Evolutionary conservation across 37 sponge, comb jelly and placozoan genomes (phyloP).

Genomic region (Lycopodina hypogea): DNA sequence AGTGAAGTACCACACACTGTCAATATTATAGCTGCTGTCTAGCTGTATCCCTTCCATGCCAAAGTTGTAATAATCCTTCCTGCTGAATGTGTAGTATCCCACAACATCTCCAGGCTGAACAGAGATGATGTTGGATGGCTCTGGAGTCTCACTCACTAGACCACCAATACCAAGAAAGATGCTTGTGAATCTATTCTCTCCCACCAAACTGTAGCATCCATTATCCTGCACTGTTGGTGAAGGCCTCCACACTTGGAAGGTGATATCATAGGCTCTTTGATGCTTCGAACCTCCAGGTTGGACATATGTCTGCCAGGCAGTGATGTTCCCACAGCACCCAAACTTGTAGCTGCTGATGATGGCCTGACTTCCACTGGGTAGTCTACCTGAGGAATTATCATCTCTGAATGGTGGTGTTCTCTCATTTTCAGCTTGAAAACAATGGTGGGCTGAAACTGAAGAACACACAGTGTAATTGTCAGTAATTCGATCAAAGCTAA

Average conservation of each 20-base stretch:
- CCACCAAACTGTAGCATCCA: constrained; percentile 27
- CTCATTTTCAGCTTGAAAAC: not conserved
- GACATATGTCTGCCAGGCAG: constrained; percentile 1
- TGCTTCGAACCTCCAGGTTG: not conserved
- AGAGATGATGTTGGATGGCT: constrained; percentile 2
- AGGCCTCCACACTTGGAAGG: constrained; percentile 49
- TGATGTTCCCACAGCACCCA: constrained; percentile 8
- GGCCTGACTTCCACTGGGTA: constrained; percentile 1
- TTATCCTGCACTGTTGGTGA: constrained; percentile 3
- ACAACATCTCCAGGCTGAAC: constrained; percentile 43
- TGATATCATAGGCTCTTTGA: constrained; percentile 7
- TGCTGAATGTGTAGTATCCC: constrained; percentile 8
- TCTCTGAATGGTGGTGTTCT: not conserved
- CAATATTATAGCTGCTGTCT: not conserved
- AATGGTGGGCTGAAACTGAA: not conserved
- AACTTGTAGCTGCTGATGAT: constrained; percentile 13
- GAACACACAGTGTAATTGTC: too few species aligned
- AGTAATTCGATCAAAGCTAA: too few species aligned
- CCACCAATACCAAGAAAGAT: not conserved
- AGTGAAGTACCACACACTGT: constrained; percentile 4
- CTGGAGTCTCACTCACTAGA: not conserved
- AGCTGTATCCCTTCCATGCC: not conserved
- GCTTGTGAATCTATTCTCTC: constrained; percentile 12
- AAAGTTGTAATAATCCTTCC: not conserved
- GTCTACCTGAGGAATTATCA: not conserved